phyloP scores from a whole-genome alignment of 35 echinoderm and acorn worm species.

The Strongylocentrotus purpuratus region DNA sequence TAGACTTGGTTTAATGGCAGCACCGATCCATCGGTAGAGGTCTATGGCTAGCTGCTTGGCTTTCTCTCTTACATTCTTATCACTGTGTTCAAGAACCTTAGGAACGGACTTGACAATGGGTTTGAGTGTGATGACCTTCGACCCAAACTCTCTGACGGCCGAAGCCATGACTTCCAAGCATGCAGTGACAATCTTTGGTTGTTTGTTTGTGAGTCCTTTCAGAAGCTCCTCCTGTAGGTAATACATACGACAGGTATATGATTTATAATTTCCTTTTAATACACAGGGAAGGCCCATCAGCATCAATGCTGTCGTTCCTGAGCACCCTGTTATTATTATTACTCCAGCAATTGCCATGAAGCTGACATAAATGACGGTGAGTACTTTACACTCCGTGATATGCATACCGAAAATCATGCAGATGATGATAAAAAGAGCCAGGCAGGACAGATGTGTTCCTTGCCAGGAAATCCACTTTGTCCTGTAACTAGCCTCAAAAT shows the following conservation, averaged over 20 bases:
- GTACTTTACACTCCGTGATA: too few relatives aligned
- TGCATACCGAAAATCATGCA: too few relatives aligned
- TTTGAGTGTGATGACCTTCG: constrained; percentile 84
- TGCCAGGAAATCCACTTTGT: too few relatives aligned
- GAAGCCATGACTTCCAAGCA: constrained; percentile 71
- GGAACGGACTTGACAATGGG: constrained; percentile 78
- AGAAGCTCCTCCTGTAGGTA: constrained; percentile 85
- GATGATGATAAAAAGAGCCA: too few relatives aligned
- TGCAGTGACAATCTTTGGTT: constrained; percentile 90
- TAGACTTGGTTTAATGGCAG: constrained; percentile 83
- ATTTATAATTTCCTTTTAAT: too few relatives aligned
- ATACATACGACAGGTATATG: background rate
- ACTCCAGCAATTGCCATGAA: too few relatives aligned
- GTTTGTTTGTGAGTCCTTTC: constrained; percentile 93
- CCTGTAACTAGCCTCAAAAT: too few relatives aligned
- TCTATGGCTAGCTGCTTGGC: constrained; percentile 84
- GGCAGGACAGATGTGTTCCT: too few relatives aligned
- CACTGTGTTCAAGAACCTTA: constrained; percentile 91
- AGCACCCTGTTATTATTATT: too few relatives aligned
- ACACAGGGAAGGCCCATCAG: too few relatives aligned
- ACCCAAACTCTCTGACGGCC: constrained; percentile 84
- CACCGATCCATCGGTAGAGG: constrained; percentile 83
- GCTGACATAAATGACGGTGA: too few relatives aligned
- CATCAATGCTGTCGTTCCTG: too few relatives aligned
- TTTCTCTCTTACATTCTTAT: constrained; percentile 92